Percentiles rank a stretch among this genome's conserved stretches.
These are phyloP conservation scores for Lysandra bellargus DNA, from an alignment of 2,888 invertebrate genomes.

Conservation along the genomic window DNA sequence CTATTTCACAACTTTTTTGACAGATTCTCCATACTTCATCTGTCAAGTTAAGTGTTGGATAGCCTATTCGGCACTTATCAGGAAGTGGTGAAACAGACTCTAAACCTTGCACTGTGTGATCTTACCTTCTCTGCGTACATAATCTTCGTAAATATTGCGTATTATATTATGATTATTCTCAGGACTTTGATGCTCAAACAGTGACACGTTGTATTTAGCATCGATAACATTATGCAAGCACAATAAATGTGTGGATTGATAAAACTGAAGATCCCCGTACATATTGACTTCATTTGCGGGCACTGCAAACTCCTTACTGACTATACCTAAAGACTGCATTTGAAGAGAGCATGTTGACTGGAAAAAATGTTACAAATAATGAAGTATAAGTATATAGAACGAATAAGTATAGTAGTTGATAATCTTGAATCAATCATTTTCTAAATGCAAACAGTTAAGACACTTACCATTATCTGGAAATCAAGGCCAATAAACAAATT, in stretches of 20 bases:
- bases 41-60: no score
- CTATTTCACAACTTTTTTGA: no score
- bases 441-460: neutral
- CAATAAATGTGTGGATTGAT: constrained; percentile 71
- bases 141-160: constrained; percentile 60
- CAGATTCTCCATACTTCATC: no score
- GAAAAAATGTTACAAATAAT: constrained; percentile 37
- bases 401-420: no score
- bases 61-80: no score
- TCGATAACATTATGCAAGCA: constrained; percentile 75
- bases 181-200: constrained; percentile 64
- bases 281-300: constrained; percentile 63
- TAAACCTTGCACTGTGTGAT: neutral
- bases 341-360: constrained; percentile 78
- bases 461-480: constrained; percentile 82
- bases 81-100: no score
- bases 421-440: no score
- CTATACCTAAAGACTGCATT: constrained; percentile 77
- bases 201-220: constrained; percentile 76
- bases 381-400: no score
- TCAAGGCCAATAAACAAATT: constrained; percentile 81
- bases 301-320: constrained; percentile 65
- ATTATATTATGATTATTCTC: constrained; percentile 80
- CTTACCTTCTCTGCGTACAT: constrained; percentile 27
- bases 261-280: constrained; percentile 70